phyloP scores from a whole-genome alignment of 2,113 vertebrate genomes.

The Rhinopomastus cyanomelas region DNA sequence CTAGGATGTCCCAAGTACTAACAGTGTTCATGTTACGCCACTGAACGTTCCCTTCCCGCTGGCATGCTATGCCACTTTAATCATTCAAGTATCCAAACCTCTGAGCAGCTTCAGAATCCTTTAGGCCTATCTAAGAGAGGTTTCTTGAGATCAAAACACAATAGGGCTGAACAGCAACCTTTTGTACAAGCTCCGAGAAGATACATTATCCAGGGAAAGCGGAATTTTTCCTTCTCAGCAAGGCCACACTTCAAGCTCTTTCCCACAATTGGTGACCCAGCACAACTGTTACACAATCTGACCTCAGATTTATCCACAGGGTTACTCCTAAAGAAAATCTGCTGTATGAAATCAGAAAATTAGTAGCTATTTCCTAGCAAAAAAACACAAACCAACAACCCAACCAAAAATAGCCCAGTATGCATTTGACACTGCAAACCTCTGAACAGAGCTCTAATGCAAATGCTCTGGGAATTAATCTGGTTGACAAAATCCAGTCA shows the following conservation, averaged over 20 bases:
- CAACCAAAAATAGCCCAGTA: background rate
- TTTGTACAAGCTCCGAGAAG: background rate
- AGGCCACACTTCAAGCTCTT: background rate
- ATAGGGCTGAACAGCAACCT: background rate
- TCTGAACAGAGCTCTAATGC: background rate
- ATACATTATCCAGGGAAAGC: background rate
- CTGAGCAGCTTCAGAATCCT: background rate
- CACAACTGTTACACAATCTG: background rate
- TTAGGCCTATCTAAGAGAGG: background rate
- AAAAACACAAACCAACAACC: background rate
- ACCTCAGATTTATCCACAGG: background rate
- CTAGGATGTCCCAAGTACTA: background rate
- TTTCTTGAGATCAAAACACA: background rate
- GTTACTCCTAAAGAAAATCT: background rate
- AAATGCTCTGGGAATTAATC: background rate
- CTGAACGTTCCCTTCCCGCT: background rate
- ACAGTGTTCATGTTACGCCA: background rate
- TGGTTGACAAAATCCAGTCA: background rate
- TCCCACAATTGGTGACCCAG: background rate
- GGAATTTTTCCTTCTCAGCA: background rate
- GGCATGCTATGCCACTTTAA: background rate
- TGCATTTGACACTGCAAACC: rapidly evolving
- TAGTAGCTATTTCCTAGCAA: background rate
- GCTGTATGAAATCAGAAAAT: background rate
- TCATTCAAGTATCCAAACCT: background rate